These are phyloP conservation scores for Trematomus loennbergii DNA, from an alignment of 2,113 vertebrate species.

Conservation along the genomic window DNA sequence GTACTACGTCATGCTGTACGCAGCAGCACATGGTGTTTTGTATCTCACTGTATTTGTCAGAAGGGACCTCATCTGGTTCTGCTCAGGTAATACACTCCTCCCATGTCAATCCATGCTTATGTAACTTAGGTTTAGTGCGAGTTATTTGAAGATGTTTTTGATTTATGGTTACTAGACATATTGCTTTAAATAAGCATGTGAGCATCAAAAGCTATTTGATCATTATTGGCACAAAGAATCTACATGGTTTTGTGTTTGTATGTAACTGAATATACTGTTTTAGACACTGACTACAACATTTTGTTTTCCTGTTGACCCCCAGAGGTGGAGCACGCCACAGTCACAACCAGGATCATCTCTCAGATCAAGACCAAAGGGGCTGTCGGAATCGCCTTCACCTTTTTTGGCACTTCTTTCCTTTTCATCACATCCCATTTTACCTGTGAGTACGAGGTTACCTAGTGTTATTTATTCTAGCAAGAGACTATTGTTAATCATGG, in stretches of 20 bases:
- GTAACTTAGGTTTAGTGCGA: not conserved
- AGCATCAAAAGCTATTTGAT: no score
- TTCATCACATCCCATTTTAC: constrained; percentile 99
- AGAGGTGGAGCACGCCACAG: constrained; percentile 94
- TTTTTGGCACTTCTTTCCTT: constrained; percentile 98
- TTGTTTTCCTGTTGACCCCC: constrained; percentile 31
- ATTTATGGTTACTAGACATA: not conserved
- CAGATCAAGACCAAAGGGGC: constrained; percentile 99
- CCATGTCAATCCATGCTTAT: not conserved
- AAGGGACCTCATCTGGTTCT: constrained; percentile 99
- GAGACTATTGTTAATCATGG: not conserved
- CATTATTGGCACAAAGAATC: no score
- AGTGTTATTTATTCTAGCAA: not conserved
- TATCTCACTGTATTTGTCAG: constrained; percentile 92
- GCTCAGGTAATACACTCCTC: constrained; percentile 87
- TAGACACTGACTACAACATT: not conserved
- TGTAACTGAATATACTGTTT: not conserved
- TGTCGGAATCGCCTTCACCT: constrained; percentile 91
- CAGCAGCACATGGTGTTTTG: constrained; percentile 91
- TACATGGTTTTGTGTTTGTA: not conserved
- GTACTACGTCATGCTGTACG: constrained; percentile 92
- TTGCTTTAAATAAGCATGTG: no score
- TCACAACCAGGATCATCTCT: constrained; percentile 96
- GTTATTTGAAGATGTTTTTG: not conserved
- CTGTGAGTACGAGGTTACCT: constrained; percentile 84